A percentile compares a stretch with the other conserved stretches of the same genome.
Evolutionary conservation across 2,113 vertebrate species (phyloP).

Genomic region (Myrmecobius fasciatus): DNA sequence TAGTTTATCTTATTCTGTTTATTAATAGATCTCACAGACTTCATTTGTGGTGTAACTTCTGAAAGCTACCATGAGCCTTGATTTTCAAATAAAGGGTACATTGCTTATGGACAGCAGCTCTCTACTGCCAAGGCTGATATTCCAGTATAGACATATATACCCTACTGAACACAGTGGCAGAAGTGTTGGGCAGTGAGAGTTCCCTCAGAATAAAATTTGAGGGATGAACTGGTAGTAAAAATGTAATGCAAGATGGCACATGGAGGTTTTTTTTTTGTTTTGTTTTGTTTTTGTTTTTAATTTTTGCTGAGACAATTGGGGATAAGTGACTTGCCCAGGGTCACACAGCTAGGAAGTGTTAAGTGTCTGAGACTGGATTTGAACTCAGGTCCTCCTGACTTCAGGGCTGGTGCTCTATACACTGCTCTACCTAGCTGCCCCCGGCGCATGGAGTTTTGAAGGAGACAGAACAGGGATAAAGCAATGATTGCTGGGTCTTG

Average conservation of each 20-base stretch:
- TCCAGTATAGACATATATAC: background rate
- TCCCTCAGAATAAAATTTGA: background rate
- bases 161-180: background rate
- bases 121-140: background rate
- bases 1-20: background rate
- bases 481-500: background rate
- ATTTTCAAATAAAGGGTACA: background rate
- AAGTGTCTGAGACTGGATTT: too few relatives aligned
- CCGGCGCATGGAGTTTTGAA: background rate
- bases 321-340: too few relatives aligned
- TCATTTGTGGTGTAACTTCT: background rate
- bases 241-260: background rate
- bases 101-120: background rate
- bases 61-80: background rate
- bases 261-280: too few relatives aligned
- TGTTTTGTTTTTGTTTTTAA: too few relatives aligned
- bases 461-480: background rate
- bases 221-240: background rate
- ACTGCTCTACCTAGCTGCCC: too few relatives aligned
- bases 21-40: background rate
- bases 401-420: too few relatives aligned
- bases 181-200: background rate
- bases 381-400: too few relatives aligned
- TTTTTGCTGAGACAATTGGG: too few relatives aligned
- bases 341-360: too few relatives aligned